Evolutionary conservation across 1,140 invertebrate species (phyloP).

Genomic region (Diachasma alloeum): DNA sequence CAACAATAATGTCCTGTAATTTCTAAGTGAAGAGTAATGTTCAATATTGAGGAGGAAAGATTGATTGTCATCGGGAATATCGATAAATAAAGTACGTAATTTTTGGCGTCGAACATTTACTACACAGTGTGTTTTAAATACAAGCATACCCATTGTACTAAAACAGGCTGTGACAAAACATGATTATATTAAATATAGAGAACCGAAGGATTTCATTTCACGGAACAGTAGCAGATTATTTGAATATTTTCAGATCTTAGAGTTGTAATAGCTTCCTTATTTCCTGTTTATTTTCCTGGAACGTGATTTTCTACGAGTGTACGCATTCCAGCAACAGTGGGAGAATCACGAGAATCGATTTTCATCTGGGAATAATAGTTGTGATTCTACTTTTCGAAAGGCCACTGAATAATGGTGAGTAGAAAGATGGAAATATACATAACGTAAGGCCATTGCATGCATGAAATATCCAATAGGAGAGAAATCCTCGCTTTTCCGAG

Average conservation of each 20-base stretch:
- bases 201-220: background rate
- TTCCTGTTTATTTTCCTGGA: too few species aligned
- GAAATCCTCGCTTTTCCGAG: too few species aligned
- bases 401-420: too few species aligned
- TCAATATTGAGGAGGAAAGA: background rate
- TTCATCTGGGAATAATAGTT: too few species aligned
- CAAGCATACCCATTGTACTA: slow-evolving; percentile 44
- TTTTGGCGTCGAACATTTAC: background rate
- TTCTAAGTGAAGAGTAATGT: background rate
- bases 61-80: background rate
- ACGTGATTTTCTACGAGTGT: too few species aligned
- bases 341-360: too few species aligned
- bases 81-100: background rate
- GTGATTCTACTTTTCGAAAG: too few species aligned
- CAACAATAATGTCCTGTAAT: slow-evolving; percentile 4
- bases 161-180: slow-evolving; percentile 55
- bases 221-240: background rate
- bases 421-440: too few species aligned
- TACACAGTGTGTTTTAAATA: slow-evolving; percentile 51
- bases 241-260: background rate
- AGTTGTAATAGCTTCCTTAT: too few species aligned
- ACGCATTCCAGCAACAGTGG: too few species aligned
- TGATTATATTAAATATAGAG: slow-evolving; percentile 40
- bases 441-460: too few species aligned
- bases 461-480: too few species aligned